Conservation (phyloP, 2,113 vertebrate genomes). For the Pachypanchax playfairii region DNA sequence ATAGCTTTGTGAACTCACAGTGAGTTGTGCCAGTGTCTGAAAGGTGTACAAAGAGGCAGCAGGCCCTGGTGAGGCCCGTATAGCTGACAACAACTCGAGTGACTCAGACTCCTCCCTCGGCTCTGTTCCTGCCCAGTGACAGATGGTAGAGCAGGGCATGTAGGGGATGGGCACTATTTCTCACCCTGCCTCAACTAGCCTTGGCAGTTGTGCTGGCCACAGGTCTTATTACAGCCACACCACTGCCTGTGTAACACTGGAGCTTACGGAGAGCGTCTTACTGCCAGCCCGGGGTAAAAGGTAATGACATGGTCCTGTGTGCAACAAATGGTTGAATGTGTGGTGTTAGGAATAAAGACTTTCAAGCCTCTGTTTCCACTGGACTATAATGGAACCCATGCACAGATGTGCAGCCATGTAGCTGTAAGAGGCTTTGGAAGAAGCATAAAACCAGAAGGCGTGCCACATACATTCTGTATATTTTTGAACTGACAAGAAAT, state of each 20-base stretch:
- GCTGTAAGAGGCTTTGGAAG: conserved; percentile 67
- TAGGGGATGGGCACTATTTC: conserved; percentile 72
- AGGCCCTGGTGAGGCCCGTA: conserved; percentile 55
- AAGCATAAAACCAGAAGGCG: conserved; percentile 62
- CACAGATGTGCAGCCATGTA: conserved; percentile 43
- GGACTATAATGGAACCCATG: conserved; percentile 22
- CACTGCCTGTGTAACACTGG: conserved; percentile 66
- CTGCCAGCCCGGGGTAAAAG: conserved; percentile 63
- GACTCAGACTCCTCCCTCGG: conserved; percentile 66
- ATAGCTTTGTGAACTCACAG: conserved; percentile 13
- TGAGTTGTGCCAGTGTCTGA: conserved; percentile 37
- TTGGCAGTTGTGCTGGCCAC: conserved; percentile 68
- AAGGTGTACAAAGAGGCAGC: conserved; percentile 59
- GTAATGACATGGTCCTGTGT: conserved; percentile 67
- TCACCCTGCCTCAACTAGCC: conserved; percentile 62
- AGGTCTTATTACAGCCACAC: conserved; percentile 75
- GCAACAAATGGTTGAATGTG: conserved; percentile 45
- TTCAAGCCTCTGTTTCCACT: conserved; percentile 39
- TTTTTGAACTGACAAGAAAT: conserved; percentile 71
- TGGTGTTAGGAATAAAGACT: conserved; percentile 26
- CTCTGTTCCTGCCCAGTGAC: conserved; percentile 70
- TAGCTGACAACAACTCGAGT: conserved; percentile 65
- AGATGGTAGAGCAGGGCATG: conserved; percentile 76
- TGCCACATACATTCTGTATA: conserved; percentile 54
- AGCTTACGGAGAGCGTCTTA: conserved; percentile 64